Percentiles rank a stretch among this genome's conserved stretches.
These are phyloP conservation scores for Bombus waltoni DNA, from an alignment of 1,140 invertebrate species.

Conservation along the genomic window DNA sequence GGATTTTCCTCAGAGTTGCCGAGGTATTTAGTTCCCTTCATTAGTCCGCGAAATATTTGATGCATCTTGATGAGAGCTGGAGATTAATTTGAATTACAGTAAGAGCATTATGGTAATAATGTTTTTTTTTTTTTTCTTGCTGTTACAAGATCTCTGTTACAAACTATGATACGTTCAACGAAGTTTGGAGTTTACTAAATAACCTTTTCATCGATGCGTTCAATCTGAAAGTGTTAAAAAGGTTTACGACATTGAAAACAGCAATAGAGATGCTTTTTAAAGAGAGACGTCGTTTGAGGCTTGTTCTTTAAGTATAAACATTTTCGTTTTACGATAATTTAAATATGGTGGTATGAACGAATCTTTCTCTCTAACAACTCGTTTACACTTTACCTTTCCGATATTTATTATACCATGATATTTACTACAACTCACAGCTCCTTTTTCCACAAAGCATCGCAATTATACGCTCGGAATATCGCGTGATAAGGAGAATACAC, in stretches of 20 bases:
- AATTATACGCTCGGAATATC: too few relatives aligned
- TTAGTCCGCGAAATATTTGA: background rate
- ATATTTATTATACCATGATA: too few relatives aligned
- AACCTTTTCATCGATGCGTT: background rate
- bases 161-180: background rate
- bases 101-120: background rate
- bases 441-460: too few relatives aligned
- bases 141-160: background rate
- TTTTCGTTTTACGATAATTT: too few relatives aligned
- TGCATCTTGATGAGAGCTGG: background rate
- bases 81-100: background rate
- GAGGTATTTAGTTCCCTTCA: background rate
- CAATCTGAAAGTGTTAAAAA: background rate
- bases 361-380: background rate
- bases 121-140: too few relatives aligned
- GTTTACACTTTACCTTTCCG: too few relatives aligned
- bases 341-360: too few relatives aligned
- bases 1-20: background rate
- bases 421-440: too few relatives aligned
- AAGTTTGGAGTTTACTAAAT: background rate
- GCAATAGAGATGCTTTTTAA: too few relatives aligned
- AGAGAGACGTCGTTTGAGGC: too few relatives aligned
- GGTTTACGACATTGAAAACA: too few relatives aligned
- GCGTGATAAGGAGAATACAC: background rate
- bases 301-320: too few relatives aligned